A percentile compares a stretch with the other conserved stretches of the same genome.
These are phyloP conservation scores for Chrysina gloriosa DNA, from an alignment of 2,888 invertebrate genomes.

Conservation along the genomic window DNA sequence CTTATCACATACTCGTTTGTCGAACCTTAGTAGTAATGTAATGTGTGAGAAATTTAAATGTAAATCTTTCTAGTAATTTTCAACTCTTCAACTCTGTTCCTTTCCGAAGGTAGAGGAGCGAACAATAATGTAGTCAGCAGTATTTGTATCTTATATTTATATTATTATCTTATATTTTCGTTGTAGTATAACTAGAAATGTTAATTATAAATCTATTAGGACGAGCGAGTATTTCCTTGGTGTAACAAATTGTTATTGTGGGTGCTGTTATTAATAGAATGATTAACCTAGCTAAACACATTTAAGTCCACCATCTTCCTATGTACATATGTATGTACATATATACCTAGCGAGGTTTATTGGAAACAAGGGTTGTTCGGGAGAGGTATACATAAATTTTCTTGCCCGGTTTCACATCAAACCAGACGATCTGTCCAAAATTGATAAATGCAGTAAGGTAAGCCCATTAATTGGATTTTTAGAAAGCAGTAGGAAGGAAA, in stretches of 20 bases:
- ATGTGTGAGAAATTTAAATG: no score
- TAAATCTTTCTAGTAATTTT: no score
- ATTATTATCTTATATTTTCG: no score
- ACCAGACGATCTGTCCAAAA: not conserved
- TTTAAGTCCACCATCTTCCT: not conserved
- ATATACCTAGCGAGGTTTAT: not conserved
- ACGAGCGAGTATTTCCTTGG: not conserved
- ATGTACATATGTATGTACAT: no score
- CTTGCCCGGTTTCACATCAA: not conserved
- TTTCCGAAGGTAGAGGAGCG: no score
- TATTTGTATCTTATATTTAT: no score
- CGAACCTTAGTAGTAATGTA: no score
- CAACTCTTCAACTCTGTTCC: no score
- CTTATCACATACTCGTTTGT: no score
- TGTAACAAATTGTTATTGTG: constrained; percentile 9
- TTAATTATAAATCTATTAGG: not conserved
- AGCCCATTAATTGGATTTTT: no score
- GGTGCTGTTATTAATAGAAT: not conserved
- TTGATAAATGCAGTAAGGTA: constrained; percentile 24
- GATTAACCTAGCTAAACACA: not conserved
- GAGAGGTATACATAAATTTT: constrained; percentile 7
- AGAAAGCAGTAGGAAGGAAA: no score
- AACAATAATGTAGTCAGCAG: no score
- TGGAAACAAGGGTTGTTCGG: not conserved
- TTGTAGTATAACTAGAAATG: not conserved